These are phyloP conservation scores for Cheirogaleus major DNA, from an alignment of 2,797 vertebrate species.

Conservation along the genomic window DNA sequence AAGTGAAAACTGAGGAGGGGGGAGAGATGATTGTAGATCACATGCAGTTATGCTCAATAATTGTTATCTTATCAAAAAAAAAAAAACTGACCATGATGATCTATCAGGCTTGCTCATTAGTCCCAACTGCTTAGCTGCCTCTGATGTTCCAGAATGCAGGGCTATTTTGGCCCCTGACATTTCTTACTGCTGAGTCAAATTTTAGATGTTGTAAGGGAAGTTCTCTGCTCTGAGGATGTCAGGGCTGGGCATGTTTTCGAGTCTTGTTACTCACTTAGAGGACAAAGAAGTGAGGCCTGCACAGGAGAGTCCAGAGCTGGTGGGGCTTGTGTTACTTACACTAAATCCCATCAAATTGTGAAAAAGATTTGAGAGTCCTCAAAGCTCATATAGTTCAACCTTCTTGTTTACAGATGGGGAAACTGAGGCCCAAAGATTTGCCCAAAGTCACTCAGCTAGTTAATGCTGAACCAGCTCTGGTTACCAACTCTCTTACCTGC, in stretches of 20 bases:
- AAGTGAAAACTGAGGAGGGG: background rate
- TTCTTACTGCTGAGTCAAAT: background rate
- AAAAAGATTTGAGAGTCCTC: background rate
- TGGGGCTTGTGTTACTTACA: rapidly evolving
- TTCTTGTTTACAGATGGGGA: background rate
- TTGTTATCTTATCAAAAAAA: background rate
- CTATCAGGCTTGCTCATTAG: background rate
- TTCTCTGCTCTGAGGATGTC: background rate
- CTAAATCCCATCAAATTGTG: background rate
- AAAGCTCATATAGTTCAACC: no score
- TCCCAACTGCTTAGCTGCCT: background rate
- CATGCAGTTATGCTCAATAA: background rate
- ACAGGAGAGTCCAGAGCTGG: background rate
- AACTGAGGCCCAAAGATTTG: background rate
- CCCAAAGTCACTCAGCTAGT: rapidly evolving
- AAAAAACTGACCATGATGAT: background rate
- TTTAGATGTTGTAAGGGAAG: background rate
- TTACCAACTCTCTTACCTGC: no score
- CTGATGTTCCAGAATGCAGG: background rate
- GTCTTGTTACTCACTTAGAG: background rate
- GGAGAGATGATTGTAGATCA: background rate
- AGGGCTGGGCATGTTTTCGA: background rate
- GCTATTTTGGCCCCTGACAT: background rate
- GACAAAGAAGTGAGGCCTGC: background rate
- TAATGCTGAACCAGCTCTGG: background rate